A percentile compares a stretch with the other conserved stretches of the same genome.
Evolutionary conservation across 2,113 vertebrate genomes (phyloP).

Genomic region (Motacilla tschutschensis): DNA sequence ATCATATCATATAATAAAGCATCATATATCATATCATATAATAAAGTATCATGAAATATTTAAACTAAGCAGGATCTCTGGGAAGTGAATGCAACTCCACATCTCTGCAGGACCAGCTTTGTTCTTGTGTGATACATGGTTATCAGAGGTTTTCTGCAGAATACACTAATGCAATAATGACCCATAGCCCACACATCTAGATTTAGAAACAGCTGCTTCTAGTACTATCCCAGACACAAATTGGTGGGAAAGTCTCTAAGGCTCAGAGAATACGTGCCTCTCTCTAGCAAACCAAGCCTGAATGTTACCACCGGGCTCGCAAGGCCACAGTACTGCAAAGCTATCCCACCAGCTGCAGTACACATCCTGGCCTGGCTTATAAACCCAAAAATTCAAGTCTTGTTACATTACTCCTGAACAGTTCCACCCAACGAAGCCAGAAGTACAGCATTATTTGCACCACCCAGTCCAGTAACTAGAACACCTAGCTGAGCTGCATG

Average conservation of each 20-base stretch:
- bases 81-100: background rate
- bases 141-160: background rate
- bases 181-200: background rate
- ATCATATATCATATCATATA: background rate
- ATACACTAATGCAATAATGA: background rate
- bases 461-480: background rate
- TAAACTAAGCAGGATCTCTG: background rate
- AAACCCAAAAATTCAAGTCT: background rate
- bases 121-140: background rate
- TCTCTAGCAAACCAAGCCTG: background rate
- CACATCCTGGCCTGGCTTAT: background rate
- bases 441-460: background rate
- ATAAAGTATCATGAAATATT: background rate
- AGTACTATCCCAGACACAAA: background rate
- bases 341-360: background rate
- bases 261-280: background rate
- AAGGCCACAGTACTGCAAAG: background rate
- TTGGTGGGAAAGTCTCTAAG: background rate
- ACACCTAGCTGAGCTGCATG: background rate
- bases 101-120: background rate
- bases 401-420: accelerated
- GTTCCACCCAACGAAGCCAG: background rate
- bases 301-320: background rate
- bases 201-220: background rate
- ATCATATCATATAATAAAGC: background rate